Percentiles rank a stretch among this genome's conserved stretches.
phyloP scores from a whole-genome alignment of 1,140 invertebrate genomes.

The Scaptodrosophila lebanonensis region DNA sequence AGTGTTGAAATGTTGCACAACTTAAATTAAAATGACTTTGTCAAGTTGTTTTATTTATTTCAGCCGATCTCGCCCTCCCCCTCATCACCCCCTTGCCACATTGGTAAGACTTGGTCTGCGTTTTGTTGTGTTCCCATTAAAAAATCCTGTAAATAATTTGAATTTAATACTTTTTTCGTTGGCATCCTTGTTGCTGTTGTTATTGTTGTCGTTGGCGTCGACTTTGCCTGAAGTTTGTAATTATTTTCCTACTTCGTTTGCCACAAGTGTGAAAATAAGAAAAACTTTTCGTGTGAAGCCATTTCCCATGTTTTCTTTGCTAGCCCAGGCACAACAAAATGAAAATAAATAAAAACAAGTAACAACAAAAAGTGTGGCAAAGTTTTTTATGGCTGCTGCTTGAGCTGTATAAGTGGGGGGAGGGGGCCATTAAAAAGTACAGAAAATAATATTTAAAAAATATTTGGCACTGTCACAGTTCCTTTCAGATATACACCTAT shows the following conservation, averaged over 20 bases:
- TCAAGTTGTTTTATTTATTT: conserved; percentile 37
- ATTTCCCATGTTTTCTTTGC: conserved; percentile 44
- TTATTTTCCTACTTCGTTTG: conserved; percentile 64
- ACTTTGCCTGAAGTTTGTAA: conserved; percentile 58
- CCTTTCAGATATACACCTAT: too few species aligned
- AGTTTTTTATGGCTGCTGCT: too few species aligned
- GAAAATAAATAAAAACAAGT: not conserved
- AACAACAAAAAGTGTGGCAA: not conserved
- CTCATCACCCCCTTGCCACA: too few species aligned
- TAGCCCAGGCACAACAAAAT: too few species aligned
- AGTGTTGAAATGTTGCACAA: conserved; percentile 70
- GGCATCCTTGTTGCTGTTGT: conserved; percentile 14
- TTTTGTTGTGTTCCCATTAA: conserved; percentile 21
- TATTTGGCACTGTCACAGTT: too few species aligned
- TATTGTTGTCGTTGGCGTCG: conserved; percentile 11
- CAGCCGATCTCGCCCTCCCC: not conserved
- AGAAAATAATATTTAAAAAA: too few species aligned
- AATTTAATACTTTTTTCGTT: conserved; percentile 49
- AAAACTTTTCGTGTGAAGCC: conserved; percentile 59
- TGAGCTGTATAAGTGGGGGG: too few species aligned
- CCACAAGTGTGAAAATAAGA: conserved; percentile 70
- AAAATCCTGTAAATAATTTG: conserved; percentile 34
- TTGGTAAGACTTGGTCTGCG: too few species aligned
- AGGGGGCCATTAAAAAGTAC: too few species aligned
- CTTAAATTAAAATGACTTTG: conserved; percentile 74